phyloP scores from a whole-genome alignment of 1,140 invertebrate species.

The Formica selysi region DNA sequence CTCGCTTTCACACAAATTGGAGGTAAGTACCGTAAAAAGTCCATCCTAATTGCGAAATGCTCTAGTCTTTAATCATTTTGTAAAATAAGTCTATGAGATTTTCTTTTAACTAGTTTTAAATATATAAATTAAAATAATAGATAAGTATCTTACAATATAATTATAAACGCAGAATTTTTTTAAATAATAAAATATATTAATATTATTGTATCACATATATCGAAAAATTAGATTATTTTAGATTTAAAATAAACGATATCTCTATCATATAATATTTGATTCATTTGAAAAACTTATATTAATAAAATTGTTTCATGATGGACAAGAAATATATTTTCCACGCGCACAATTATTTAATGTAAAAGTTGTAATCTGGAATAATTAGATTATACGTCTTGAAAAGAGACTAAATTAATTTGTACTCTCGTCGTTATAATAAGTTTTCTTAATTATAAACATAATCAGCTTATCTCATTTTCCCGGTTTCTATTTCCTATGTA shows the following conservation, averaged over 20 bases:
- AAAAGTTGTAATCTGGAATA: not conserved
- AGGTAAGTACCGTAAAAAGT: conserved; percentile 36
- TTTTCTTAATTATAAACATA: conserved; percentile 16
- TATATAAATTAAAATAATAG: not conserved
- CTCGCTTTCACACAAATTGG: not conserved
- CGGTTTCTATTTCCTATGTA: not conserved
- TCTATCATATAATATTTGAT: no score
- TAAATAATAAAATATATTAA: not conserved
- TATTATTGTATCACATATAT: not conserved
- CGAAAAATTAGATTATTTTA: no score
- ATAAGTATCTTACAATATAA: not conserved
- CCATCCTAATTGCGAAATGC: conserved; percentile 1
- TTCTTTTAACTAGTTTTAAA: not conserved
- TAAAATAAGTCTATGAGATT: not conserved
- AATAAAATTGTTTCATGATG: not conserved
- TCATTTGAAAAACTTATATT: not conserved
- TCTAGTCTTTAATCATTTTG: not conserved
- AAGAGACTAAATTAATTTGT: not conserved
- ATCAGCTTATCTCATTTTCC: conserved; percentile 1
- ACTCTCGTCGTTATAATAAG: not conserved
- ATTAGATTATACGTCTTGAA: conserved; percentile 2
- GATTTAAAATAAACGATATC: no score
- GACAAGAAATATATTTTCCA: not conserved
- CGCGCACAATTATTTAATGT: not conserved
- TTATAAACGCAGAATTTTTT: not conserved